phyloP scores from a whole-genome alignment of 2,113 vertebrate genomes.

The Tyrannus savana region DNA sequence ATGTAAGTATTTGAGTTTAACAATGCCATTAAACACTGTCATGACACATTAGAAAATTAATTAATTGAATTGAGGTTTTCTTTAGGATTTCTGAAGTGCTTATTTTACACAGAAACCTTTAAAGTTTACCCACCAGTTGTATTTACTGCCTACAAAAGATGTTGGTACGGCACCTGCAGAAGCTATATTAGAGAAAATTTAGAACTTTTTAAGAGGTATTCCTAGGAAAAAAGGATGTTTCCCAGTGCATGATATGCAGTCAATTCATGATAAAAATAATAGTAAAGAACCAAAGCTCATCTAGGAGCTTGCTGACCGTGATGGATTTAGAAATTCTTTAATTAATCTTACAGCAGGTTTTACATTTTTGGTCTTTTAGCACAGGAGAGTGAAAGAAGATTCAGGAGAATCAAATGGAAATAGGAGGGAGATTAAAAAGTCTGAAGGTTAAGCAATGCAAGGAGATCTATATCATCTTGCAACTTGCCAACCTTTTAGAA shows the following conservation, averaged over 20 bases:
- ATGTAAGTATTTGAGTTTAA: background rate
- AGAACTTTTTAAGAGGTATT: background rate
- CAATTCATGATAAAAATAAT: slow-evolving; percentile 1
- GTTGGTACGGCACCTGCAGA: background rate
- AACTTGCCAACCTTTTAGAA: slow-evolving; percentile 1
- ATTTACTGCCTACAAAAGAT: background rate
- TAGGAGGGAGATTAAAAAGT: background rate
- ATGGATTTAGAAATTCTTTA: background rate
- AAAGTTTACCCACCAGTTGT: background rate
- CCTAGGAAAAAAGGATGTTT: background rate
- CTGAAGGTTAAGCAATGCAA: slow-evolving; percentile 2
- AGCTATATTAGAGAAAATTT: background rate
- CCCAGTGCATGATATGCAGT: background rate
- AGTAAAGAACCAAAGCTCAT: background rate
- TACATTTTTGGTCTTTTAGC: background rate
- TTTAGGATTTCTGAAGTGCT: background rate
- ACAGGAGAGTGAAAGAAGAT: background rate
- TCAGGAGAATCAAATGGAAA: background rate
- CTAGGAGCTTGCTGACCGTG: background rate
- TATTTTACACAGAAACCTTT: background rate
- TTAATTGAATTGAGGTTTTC: background rate
- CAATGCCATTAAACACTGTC: background rate
- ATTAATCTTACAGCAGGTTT: slow-evolving; percentile 23
- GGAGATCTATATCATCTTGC: slow-evolving; percentile 8
- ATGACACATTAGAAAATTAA: background rate